phyloP scores from a whole-genome alignment of 2,113 vertebrate genomes.

The Phasianus colchicus region DNA sequence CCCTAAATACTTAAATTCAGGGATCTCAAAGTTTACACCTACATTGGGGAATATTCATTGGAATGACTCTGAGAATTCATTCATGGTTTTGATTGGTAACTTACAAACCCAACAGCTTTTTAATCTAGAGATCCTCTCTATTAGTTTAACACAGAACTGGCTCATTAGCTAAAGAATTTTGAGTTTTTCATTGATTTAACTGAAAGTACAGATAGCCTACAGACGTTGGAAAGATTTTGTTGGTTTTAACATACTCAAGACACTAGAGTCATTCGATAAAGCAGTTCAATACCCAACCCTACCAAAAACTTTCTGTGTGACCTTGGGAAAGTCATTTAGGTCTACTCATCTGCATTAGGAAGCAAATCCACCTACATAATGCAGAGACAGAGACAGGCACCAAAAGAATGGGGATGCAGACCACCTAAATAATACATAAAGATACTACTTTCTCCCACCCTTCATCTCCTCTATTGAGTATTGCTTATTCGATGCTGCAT shows the following conservation, averaged over 20 bases:
- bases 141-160: neutral
- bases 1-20: neutral
- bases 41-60: neutral
- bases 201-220: neutral
- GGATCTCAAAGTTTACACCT: neutral
- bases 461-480: slow-evolving; percentile 48
- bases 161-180: neutral
- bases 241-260: neutral
- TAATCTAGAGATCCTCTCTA: neutral
- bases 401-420: slow-evolving; percentile 47
- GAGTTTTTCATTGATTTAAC: neutral
- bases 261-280: neutral
- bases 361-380: slow-evolving; percentile 46
- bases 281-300: neutral
- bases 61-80: neutral
- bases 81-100: neutral
- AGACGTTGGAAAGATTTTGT: neutral
- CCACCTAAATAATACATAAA: slow-evolving; percentile 69
- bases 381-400: slow-evolving; percentile 52
- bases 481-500: slow-evolving; percentile 34
- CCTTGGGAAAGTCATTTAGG: slow-evolving; percentile 44
- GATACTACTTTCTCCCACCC: slow-evolving; percentile 14
- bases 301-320: neutral
- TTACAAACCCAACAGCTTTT: neutral
- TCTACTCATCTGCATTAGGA: neutral